phyloP scores from a whole-genome alignment of 2,888 invertebrate species.

The Cabera pusaria region DNA sequence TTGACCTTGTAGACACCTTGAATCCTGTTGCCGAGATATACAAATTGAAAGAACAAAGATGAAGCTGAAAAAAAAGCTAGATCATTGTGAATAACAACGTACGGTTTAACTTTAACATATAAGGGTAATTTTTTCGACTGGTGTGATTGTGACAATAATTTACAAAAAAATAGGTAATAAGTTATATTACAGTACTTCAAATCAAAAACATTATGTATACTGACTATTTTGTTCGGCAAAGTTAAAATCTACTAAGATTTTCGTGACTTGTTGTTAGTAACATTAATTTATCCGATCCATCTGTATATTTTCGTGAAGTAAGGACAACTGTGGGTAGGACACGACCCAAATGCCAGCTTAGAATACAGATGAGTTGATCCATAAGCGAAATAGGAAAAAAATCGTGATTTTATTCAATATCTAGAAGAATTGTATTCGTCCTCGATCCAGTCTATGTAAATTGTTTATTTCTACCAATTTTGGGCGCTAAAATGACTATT shows the following conservation, averaged over 20 bases:
- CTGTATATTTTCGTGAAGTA: conserved; percentile 21
- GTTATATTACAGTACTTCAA: too few relatives aligned
- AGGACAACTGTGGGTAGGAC: conserved; percentile 37
- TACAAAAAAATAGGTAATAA: too few relatives aligned
- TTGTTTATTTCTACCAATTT: conserved; percentile 30
- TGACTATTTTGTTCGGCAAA: too few relatives aligned
- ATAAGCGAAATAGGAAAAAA: conserved; percentile 35
- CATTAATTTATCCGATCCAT: conserved; percentile 5
- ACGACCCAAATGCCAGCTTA: conserved; percentile 45
- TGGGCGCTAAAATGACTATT: conserved; percentile 24
- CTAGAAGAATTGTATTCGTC: conserved; percentile 23
- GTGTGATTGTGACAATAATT: too few relatives aligned
- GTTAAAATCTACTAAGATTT: too few relatives aligned
- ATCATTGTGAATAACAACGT: too few relatives aligned
- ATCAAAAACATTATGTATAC: too few relatives aligned
- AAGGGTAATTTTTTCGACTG: too few relatives aligned
- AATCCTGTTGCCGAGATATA: conserved; percentile 29
- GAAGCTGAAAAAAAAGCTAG: too few relatives aligned
- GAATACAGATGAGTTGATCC: conserved; percentile 50
- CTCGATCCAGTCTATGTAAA: conserved; percentile 26
- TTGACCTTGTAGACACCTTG: conserved; percentile 63
- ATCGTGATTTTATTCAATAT: conserved; percentile 32
- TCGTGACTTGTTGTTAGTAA: too few relatives aligned
- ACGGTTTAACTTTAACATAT: too few relatives aligned
- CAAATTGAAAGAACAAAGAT: too few relatives aligned